Conservation (phyloP, 2,888 invertebrate species). For the Griposia aprilina region DNA sequence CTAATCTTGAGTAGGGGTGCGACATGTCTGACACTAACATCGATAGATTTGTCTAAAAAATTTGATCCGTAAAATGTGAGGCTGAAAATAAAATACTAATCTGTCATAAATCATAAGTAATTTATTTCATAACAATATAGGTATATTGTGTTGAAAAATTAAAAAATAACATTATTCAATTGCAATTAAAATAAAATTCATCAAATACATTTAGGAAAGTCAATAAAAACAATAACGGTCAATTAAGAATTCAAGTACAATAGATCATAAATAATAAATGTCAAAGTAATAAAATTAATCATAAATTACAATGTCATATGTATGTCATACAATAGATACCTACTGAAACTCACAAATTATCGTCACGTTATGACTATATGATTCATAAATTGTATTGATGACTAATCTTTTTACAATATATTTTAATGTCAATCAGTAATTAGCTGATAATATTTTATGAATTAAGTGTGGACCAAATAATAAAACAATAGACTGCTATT, state of each 20-base stretch:
- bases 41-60: conserved; percentile 26
- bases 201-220: too few species aligned
- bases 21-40: conserved; percentile 20
- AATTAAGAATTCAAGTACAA: too few species aligned
- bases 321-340: neutral
- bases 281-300: too few species aligned
- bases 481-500: conserved; percentile 20
- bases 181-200: too few species aligned
- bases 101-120: too few species aligned
- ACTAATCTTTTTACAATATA: conserved; percentile 4
- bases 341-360: neutral
- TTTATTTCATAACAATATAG: too few species aligned
- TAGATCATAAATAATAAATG: too few species aligned
- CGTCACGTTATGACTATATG: neutral
- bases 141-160: too few species aligned
- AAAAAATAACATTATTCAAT: too few species aligned
- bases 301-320: too few species aligned
- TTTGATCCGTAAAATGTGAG: neutral
- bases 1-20: conserved; percentile 80
- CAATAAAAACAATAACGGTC: too few species aligned
- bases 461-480: neutral
- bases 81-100: neutral
- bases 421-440: conserved; percentile 11
- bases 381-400: neutral
- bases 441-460: conserved; percentile 9